Conservation (phyloP, 2,888 invertebrate species). For the Xylocampa areola region DNA sequence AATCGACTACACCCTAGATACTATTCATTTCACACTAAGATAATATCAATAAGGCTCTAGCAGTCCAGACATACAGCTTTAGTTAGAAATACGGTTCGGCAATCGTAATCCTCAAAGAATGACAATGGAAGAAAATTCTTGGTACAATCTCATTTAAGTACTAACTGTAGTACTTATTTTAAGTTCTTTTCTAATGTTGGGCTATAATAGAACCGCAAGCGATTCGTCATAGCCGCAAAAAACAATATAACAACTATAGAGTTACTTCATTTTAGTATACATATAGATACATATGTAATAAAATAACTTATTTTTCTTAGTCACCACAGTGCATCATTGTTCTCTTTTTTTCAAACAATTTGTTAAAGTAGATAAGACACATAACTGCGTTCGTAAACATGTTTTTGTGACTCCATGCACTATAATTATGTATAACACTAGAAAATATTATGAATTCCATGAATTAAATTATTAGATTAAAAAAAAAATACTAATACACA, state of each 20-base stretch:
- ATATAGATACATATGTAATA: too few species aligned
- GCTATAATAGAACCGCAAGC: slow-evolving; percentile 26
- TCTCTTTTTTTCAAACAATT: slow-evolving; percentile 42
- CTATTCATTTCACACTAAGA: too few species aligned
- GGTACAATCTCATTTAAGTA: neutral
- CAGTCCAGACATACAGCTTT: too few species aligned
- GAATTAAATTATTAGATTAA: too few species aligned
- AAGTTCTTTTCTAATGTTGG: slow-evolving; percentile 1
- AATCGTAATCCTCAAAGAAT: too few species aligned
- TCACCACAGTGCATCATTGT: slow-evolving; percentile 42
- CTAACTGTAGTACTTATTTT: neutral
- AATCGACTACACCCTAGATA: too few species aligned
- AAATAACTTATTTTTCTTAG: slow-evolving; percentile 28
- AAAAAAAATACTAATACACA: too few species aligned
- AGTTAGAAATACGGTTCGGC: too few species aligned
- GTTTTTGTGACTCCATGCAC: slow-evolving; percentile 13
- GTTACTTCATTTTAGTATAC: neutral
- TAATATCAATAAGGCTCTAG: too few species aligned
- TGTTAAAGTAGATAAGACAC: slow-evolving; percentile 62
- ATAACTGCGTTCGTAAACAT: slow-evolving; percentile 34
- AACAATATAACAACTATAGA: slow-evolving; percentile 14
- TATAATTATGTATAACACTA: slow-evolving; percentile 6
- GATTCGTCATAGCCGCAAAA: slow-evolving; percentile 53
- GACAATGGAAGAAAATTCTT: slow-evolving; percentile 27
- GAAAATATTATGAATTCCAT: slow-evolving; percentile 30